Conservation (phyloP, 2,888 invertebrate species). For the Asteroscopus sphinx region DNA sequence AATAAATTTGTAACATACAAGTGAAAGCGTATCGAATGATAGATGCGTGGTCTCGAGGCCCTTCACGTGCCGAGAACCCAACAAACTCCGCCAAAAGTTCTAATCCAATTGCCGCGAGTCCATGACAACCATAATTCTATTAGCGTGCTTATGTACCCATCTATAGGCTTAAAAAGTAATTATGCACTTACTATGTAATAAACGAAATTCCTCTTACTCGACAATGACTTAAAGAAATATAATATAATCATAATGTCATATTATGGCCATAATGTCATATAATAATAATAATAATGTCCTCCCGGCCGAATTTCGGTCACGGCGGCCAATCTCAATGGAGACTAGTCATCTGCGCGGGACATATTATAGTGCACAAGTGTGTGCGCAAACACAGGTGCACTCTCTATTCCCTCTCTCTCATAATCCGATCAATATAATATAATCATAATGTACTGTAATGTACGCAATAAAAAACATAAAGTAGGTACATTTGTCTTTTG, state of each 20-base stretch:
- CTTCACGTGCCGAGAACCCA: conserved; percentile 73
- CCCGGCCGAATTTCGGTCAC: too few species aligned
- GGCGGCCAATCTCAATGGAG: too few species aligned
- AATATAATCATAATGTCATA: background rate
- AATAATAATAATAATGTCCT: too few species aligned
- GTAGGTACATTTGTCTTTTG: too few species aligned
- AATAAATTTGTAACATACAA: conserved; percentile 47
- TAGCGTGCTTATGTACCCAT: conserved; percentile 56
- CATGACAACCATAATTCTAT: conserved; percentile 72
- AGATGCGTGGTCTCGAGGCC: conserved; percentile 60
- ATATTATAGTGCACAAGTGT: too few species aligned
- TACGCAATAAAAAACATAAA: too few species aligned
- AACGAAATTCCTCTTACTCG: background rate
- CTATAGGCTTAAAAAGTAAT: conserved; percentile 47
- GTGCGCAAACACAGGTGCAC: too few species aligned
- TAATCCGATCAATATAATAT: too few species aligned
- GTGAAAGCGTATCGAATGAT: conserved; percentile 68
- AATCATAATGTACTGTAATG: too few species aligned
- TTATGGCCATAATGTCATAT: too few species aligned
- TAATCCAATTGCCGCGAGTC: conserved; percentile 79
- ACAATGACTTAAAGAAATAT: background rate
- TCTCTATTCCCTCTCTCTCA: too few species aligned
- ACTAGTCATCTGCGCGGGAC: too few species aligned
- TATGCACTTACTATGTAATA: conserved; percentile 42
- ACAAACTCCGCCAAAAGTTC: conserved; percentile 77